These are phyloP conservation scores for Phortica magna DNA, from an alignment of 2,888 invertebrate genomes.

Conservation along the genomic window DNA sequence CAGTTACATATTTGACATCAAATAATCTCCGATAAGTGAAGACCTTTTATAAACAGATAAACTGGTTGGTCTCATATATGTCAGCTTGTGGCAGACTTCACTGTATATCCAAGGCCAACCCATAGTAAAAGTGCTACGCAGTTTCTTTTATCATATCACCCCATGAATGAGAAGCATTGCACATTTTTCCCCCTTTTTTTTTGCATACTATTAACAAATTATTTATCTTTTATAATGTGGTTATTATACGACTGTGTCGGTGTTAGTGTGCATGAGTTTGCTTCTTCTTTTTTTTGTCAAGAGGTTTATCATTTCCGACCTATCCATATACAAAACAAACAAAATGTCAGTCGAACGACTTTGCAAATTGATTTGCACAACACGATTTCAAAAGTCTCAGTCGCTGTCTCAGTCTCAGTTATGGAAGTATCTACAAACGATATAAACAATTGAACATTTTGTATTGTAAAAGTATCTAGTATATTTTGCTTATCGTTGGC, in stretches of 20 bases:
- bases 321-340: not conserved
- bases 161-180: too few species aligned
- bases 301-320: constrained; percentile 15
- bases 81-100: too few species aligned
- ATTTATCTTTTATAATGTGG: not conserved
- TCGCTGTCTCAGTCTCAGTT: not conserved
- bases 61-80: too few species aligned
- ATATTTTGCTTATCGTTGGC: not conserved
- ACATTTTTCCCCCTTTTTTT: not conserved
- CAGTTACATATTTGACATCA: too few species aligned
- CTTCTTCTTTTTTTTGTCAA: constrained; percentile 7
- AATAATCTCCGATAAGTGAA: too few species aligned
- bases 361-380: constrained; percentile 33
- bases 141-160: not conserved
- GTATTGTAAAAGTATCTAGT: not conserved
- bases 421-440: constrained; percentile 13
- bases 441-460: not conserved
- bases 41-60: too few species aligned
- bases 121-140: not conserved
- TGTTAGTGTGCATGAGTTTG: not conserved
- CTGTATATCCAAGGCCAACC: too few species aligned
- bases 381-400: not conserved
- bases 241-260: not conserved
- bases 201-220: not conserved
- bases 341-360: not conserved